A percentile compares a stretch with the other conserved stretches of the same genome.
These are phyloP conservation scores for Ellobium chinense DNA, from an alignment of 2,888 invertebrate species.

Conservation along the genomic window DNA sequence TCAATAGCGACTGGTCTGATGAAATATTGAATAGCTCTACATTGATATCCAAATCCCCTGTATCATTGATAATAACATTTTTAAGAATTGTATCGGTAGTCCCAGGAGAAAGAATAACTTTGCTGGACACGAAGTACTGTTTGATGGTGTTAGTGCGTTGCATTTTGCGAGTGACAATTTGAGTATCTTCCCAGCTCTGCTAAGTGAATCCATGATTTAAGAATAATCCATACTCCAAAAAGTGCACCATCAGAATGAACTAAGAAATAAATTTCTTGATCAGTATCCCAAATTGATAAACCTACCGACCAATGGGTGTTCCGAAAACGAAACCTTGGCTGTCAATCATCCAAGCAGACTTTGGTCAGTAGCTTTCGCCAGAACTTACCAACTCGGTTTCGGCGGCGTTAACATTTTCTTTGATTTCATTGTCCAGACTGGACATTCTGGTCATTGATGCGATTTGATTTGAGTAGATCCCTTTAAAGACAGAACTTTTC, in stretches of 20 bases:
- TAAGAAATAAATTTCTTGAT: background rate
- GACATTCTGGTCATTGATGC: background rate
- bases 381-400: background rate
- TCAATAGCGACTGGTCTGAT: too few relatives aligned
- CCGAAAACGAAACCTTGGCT: background rate
- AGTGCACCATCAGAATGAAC: background rate
- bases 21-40: too few relatives aligned
- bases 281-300: background rate
- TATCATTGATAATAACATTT: too few relatives aligned
- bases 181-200: too few relatives aligned
- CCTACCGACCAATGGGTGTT: background rate
- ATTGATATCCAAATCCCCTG: too few relatives aligned
- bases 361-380: background rate
- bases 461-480: too few relatives aligned
- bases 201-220: background rate
- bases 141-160: too few relatives aligned
- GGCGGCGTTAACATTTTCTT: background rate
- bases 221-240: background rate
- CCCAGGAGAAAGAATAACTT: too few relatives aligned
- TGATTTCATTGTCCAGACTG: background rate
- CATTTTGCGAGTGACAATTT: too few relatives aligned
- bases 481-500: background rate
- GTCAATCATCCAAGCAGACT: background rate
- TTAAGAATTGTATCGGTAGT: too few relatives aligned
- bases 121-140: too few relatives aligned